phyloP scores from a whole-genome alignment of 2,113 vertebrate genomes.

The Gymnorhina tibicen region DNA sequence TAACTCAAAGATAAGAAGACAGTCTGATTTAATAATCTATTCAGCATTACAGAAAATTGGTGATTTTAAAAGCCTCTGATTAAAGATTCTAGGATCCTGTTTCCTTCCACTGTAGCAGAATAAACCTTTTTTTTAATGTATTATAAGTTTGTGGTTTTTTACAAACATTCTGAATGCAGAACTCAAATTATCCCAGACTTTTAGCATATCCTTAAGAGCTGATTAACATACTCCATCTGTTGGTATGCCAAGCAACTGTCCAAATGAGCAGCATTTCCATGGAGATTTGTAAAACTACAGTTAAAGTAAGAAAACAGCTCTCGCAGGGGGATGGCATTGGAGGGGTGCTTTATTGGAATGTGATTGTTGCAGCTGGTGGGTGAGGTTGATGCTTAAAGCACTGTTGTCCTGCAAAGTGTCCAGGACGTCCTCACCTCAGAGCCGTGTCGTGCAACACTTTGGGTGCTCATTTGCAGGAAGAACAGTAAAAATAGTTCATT shows the following conservation, averaged over 20 bases:
- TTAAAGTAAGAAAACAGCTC: neutral
- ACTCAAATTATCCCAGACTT: neutral
- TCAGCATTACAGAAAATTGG: neutral
- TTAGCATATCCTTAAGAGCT: neutral
- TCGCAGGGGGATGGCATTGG: neutral
- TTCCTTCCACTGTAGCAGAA: neutral
- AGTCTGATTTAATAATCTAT: neutral
- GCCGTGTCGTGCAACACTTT: neutral
- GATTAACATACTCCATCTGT: conserved; percentile 51
- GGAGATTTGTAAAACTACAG: neutral
- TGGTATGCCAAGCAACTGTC: neutral
- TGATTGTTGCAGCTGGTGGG: neutral
- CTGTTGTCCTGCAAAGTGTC: neutral
- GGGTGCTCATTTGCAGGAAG: neutral
- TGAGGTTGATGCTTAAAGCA: neutral
- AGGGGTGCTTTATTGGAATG: neutral
- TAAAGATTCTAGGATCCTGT: neutral
- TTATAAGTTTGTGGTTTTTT: neutral
- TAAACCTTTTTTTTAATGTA: neutral
- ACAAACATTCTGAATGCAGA: neutral
- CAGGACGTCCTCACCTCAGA: neutral
- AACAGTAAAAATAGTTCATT: neutral
- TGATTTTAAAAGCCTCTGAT: neutral
- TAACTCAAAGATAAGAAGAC: neutral
- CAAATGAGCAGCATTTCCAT: neutral